Base-by-base conservation (phyloP, 2,797 vertebrate genomes). In the Hoplostethus atlanticus region DNA sequence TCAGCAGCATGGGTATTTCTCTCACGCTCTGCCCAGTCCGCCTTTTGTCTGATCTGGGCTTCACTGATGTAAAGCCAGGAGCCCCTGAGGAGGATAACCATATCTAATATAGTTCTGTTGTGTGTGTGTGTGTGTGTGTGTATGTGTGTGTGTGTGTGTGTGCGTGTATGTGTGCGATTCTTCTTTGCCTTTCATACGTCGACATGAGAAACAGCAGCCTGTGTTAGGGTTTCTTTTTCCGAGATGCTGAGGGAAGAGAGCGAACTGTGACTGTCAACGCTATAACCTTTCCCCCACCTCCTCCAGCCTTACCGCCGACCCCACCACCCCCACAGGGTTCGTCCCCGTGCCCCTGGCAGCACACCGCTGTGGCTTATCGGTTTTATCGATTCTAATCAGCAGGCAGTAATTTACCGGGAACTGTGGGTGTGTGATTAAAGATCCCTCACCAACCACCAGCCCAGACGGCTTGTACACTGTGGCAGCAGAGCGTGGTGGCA, bases 301-400 rank as follows among this genome's bases (percentile, higher is more conserved):
- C n/a, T n/a, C 25, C 25, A 28, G 25, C 51, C 50, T 62, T 64
- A 40, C 61, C 50, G 50, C 48, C 48, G 12, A 1, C 64, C 44
- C 3, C 31, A 67, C 68, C 71, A 34, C 68, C 66, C 10, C 55
- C 47, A 69, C 3, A 69, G 71, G 54, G 68, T 81, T 21, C 28
- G 52, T 75, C 76, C 65, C 60, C 28, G 28, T 3, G 28, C 28
- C 28, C 28, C 28, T 28, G 21, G 21, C 21, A 28, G 28, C 28
- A 54, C 16, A 59, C 79, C 73, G 81, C 72, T 52, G 68, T 69
- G 71, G 64, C 82, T 21, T 73, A 72, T 85, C 80, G 74, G 75
- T 90, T 21, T 87, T 85, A 86, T 90, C 85, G 80, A 68, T 87
- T 87, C 78, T 79, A 72, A 79, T 79, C 86, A 80, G 86, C 80